Evolutionary conservation across 2,113 vertebrate species (phyloP), one percentile per base, ranked within the genome.

Genomic region (Salvator merianae): DNA sequence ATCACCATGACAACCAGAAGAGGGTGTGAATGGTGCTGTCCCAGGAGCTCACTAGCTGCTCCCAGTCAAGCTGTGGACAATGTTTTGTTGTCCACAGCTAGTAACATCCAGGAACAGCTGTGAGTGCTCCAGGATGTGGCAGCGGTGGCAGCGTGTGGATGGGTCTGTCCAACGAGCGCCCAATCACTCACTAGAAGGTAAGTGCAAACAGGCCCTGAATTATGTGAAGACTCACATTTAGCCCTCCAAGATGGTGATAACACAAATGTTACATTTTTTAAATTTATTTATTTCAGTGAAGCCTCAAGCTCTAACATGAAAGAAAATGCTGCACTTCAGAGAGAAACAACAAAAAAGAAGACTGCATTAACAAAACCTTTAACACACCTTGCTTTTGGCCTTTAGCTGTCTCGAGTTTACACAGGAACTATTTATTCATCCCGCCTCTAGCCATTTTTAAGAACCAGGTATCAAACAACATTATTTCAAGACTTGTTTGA

Each of bases 331-430:
- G 77, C 89, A 86, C 65, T 86, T 93, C 90, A 90, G 70, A 38
- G 76, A 80, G 38, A 50, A 4, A 53, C 36, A 87, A 84, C 28
- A 83, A 81, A 83, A 81, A 87, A 89, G 86, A 73, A 75, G 88
- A 59, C 30, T 24, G 62, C 80, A 68, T 81, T 74, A 87, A 87
- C 86, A 86, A 77, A 77, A 13, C 69, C 81, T 77, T 84, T 84
- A 90, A 90, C 69, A 90, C 71, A 81, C 63, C 88, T 93, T 90
- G 91, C 26, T 74, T 92, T 90, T 91, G 88, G 89, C 89, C 83
- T 84, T 89, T 79, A 82, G 89, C 81, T 86, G 74, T 79, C 82
- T 91, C 87, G 78, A 90, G 81, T 86, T 90, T 78, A 82, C 62
- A 86, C 92, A 32, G 75, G 90, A 92, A 92, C 92, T 90, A 84